Evolutionary conservation across 2,113 vertebrate species (phyloP).

Genomic region (Eleginops maclovinus): DNA sequence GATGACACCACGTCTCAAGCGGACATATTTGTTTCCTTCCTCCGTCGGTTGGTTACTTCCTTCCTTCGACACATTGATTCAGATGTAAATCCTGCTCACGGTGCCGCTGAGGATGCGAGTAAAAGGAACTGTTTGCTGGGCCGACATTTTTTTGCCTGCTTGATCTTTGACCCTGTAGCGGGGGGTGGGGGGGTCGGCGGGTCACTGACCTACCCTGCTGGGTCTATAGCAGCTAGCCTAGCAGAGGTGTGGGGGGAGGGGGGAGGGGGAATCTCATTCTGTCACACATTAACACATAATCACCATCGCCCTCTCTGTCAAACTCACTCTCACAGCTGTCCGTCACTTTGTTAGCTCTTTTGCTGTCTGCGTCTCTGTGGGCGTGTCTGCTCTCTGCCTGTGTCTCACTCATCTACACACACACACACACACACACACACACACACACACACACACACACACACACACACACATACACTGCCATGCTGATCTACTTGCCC

Average conservation of each 20-base stretch:
- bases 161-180: slow-evolving; percentile 56
- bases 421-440: neutral
- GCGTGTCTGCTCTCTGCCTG: slow-evolving; percentile 5
- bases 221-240: slow-evolving; percentile 51
- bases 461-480: neutral
- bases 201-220: slow-evolving; percentile 47
- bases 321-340: slow-evolving; percentile 33
- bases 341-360: slow-evolving; percentile 28
- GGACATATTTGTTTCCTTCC: neutral
- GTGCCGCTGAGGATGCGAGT: neutral
- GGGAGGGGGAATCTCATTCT: slow-evolving; percentile 34
- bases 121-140: slow-evolving; percentile 24
- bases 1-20: neutral
- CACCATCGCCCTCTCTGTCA: slow-evolving; percentile 32
- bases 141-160: slow-evolving; percentile 39
- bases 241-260: slow-evolving; percentile 51
- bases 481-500: neutral
- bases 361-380: slow-evolving; percentile 10
- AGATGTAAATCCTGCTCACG: slow-evolving; percentile 6
- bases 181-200: slow-evolving; percentile 30
- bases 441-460: too few relatives aligned
- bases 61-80: slow-evolving; percentile 1
- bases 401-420: neutral
- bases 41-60: neutral
- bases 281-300: slow-evolving; percentile 57